Conservation (phyloP, 2,113 vertebrate species). For the Tragulus kanchil region DNA sequence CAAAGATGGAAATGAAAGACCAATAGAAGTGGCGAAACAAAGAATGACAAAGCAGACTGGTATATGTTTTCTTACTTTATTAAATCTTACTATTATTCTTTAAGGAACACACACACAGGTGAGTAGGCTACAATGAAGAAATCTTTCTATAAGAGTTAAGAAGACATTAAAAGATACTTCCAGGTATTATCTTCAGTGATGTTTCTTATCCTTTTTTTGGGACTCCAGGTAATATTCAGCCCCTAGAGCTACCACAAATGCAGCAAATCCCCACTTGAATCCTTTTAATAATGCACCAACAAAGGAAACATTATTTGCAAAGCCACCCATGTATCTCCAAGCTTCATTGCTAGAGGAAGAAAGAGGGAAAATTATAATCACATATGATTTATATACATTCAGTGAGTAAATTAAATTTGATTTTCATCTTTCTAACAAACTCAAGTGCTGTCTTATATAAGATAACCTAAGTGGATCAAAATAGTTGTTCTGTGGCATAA, state of each 20-base stretch:
- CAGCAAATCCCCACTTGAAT: slow-evolving; percentile 95
- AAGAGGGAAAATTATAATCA: slow-evolving; percentile 67
- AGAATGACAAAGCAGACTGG: slow-evolving; percentile 36
- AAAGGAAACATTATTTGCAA: slow-evolving; percentile 89
- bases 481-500: neutral
- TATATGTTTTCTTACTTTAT: slow-evolving; percentile 37
- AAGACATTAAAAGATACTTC: slow-evolving; percentile 50
- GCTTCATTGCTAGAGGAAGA: slow-evolving; percentile 94
- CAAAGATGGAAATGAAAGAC: no score
- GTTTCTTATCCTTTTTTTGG: slow-evolving; percentile 92
- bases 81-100: slow-evolving; percentile 79
- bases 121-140: slow-evolving; percentile 48
- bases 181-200: slow-evolving; percentile 84
- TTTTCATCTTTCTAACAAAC: slow-evolving; percentile 42
- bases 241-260: slow-evolving; percentile 93
- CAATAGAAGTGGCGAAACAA: no score
- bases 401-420: slow-evolving; percentile 35
- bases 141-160: slow-evolving; percentile 40
- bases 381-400: neutral
- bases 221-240: slow-evolving; percentile 94
- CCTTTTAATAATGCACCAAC: slow-evolving; percentile 90
- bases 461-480: neutral
- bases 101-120: slow-evolving; percentile 53
- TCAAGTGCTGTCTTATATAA: slow-evolving; percentile 32
- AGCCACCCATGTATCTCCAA: slow-evolving; percentile 94